phyloP scores from a whole-genome alignment of 2,797 vertebrate species.

The Phataginus tricuspis region DNA sequence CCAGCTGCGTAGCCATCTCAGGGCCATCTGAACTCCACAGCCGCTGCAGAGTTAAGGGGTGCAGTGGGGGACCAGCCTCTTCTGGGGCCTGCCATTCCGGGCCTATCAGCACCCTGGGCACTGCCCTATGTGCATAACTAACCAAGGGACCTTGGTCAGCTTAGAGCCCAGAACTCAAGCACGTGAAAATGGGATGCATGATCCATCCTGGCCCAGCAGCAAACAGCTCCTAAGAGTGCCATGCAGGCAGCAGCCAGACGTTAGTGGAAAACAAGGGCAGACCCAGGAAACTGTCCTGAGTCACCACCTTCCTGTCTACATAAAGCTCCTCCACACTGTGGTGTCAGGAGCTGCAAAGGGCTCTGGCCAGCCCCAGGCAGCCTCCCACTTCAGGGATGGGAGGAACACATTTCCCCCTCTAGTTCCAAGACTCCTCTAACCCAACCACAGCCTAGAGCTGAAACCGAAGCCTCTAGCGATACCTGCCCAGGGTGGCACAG shows the following conservation, averaged over 20 bases:
- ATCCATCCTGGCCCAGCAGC: neutral
- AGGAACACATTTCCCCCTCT: neutral
- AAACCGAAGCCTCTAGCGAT: neutral
- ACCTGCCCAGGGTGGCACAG: neutral
- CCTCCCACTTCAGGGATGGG: neutral
- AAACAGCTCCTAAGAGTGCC: neutral
- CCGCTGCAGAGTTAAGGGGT: neutral
- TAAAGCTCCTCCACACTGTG: neutral
- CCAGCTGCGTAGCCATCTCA: too few relatives aligned
- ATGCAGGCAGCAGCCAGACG: neutral
- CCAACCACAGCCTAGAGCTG: slow-evolving; percentile 41
- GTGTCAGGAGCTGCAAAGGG: neutral
- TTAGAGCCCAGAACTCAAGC: neutral
- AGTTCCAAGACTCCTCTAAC: neutral
- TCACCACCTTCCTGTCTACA: neutral
- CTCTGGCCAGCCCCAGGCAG: neutral
- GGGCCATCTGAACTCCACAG: too few relatives aligned
- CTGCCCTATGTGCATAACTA: neutral
- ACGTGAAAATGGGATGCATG: neutral
- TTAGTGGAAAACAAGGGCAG: neutral
- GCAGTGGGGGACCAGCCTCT: neutral
- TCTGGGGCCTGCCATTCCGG: neutral
- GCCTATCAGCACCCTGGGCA: neutral
- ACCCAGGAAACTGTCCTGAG: neutral
- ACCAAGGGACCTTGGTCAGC: neutral